Evolutionary conservation across 2,797 vertebrate species (phyloP).

Genomic region (Strix occidentalis): DNA sequence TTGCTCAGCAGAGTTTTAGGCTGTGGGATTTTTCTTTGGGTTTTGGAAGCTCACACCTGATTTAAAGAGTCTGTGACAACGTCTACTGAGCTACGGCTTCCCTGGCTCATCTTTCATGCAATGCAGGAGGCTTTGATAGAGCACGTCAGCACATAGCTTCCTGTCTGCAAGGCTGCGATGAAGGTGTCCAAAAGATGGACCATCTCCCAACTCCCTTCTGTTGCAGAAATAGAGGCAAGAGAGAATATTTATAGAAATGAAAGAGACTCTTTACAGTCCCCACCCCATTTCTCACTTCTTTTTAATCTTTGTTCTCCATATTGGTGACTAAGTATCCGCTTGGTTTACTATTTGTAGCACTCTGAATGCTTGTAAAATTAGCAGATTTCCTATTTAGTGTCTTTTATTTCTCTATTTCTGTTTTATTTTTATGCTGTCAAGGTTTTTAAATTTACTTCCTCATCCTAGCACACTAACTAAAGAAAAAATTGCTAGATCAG

Average conservation of each 20-base stretch:
- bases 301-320: background rate
- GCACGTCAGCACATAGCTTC: background rate
- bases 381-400: background rate
- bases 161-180: background rate
- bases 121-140: background rate
- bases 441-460: background rate
- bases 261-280: background rate
- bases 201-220: background rate
- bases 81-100: fast-evolving
- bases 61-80: background rate
- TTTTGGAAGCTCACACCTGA: background rate
- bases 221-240: background rate
- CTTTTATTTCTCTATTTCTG: constrained; percentile 2
- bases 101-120: fast-evolving
- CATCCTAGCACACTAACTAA: background rate
- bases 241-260: background rate
- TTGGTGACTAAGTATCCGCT: constrained; percentile 16
- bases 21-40: background rate
- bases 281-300: background rate
- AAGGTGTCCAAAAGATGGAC: background rate
- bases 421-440: background rate
- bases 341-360: background rate
- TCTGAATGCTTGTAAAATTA: background rate
- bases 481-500: background rate
- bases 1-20: fast-evolving